Evolutionary conservation across 2,888 invertebrate species (phyloP).

Genomic region (Unio delphinus): DNA sequence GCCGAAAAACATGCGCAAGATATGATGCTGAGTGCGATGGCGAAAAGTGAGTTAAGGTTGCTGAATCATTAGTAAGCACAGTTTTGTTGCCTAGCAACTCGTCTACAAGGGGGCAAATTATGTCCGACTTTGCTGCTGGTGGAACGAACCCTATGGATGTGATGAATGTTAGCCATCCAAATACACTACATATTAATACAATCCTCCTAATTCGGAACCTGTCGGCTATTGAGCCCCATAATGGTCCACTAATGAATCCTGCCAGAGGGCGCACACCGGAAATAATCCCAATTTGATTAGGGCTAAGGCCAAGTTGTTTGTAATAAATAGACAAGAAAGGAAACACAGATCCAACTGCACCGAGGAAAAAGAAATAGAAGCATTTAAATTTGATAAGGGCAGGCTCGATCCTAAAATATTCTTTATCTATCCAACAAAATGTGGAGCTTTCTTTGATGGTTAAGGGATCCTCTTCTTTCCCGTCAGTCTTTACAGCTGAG

Average conservation of each 20-base stretch:
- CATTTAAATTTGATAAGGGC: conserved; percentile 34
- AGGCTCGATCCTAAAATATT: conserved; percentile 21
- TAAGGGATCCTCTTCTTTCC: too few relatives aligned
- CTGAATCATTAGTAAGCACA: background rate
- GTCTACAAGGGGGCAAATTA: conserved; percentile 22
- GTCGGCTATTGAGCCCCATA: conserved; percentile 43
- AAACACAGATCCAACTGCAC: conserved; percentile 40
- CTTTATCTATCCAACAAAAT: too few relatives aligned
- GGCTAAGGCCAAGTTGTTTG: conserved; percentile 45
- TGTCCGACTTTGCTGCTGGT: conserved; percentile 18
- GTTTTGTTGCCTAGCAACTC: conserved; percentile 11
- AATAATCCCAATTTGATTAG: conserved; percentile 42
- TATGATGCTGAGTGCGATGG: conserved; percentile 5
- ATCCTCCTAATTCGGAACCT: conserved; percentile 33
- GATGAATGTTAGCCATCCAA: conserved; percentile 39
- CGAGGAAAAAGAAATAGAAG: conserved; percentile 42
- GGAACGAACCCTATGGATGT: conserved; percentile 41
- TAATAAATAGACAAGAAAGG: conserved; percentile 41
- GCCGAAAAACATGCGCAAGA: too few relatives aligned
- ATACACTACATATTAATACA: conserved; percentile 31
- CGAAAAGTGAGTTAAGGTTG: conserved; percentile 1
- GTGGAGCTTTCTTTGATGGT: too few relatives aligned
- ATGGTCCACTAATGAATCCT: conserved; percentile 39
- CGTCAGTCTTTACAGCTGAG: too few relatives aligned
- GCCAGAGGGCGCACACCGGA: conserved; percentile 40